Evolutionary conservation across 2,888 invertebrate species (phyloP).

Genomic region (Thereva nobilitata): DNA sequence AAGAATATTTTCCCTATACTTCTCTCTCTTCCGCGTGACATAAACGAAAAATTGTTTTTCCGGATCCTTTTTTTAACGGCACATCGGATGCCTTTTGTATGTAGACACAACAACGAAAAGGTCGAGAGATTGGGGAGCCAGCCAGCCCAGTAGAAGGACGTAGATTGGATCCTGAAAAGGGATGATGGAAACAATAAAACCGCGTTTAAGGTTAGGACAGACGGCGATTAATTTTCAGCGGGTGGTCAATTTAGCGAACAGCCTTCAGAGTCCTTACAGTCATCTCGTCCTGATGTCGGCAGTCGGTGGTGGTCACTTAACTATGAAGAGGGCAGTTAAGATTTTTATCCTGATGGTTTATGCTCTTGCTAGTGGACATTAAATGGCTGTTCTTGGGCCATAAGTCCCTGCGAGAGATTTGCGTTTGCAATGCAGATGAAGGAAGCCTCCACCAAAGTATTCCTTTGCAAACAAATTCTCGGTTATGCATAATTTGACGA

Average conservation of each 20-base stretch:
- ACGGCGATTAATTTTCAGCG: conserved; percentile 48
- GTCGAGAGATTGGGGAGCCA: conserved; percentile 1
- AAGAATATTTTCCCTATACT: neutral
- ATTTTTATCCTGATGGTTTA: conserved; percentile 26
- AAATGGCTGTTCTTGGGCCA: too few relatives aligned
- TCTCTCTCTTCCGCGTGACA: conserved; percentile 16
- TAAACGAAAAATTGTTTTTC: conserved; percentile 37
- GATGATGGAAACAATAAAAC: conserved; percentile 10
- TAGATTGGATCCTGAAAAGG: neutral
- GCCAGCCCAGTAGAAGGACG: neutral
- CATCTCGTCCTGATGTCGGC: neutral
- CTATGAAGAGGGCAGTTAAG: conserved; percentile 25
- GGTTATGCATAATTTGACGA: too few relatives aligned
- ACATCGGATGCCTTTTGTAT: conserved; percentile 4
- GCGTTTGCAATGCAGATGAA: too few relatives aligned
- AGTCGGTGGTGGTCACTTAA: conserved; percentile 29
- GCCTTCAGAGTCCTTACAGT: neutral
- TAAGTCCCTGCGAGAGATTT: too few relatives aligned
- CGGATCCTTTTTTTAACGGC: neutral
- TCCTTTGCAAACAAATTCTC: too few relatives aligned
- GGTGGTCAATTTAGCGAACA: conserved; percentile 52
- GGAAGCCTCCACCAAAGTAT: too few relatives aligned
- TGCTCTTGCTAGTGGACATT: neutral
- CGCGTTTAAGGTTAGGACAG: conserved; percentile 10
- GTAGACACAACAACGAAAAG: neutral